These are phyloP conservation scores for Drosophila erecta DNA, from an alignment of 1,140 invertebrate species.

Conservation along the genomic window DNA sequence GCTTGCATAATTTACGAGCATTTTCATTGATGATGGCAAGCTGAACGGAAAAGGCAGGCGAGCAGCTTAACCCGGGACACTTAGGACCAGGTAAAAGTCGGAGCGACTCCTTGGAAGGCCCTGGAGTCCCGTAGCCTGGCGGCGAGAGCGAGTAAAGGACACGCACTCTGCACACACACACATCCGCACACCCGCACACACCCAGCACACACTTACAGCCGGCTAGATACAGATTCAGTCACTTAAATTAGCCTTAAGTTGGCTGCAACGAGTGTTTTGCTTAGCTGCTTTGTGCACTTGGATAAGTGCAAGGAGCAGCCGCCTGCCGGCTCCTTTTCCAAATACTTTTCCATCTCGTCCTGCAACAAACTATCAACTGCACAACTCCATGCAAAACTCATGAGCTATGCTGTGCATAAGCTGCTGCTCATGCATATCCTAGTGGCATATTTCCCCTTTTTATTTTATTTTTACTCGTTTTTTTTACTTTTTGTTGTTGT, in stretches of 20 bases:
- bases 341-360: slow-evolving; percentile 30
- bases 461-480: slow-evolving; percentile 11
- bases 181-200: slow-evolving; percentile 2
- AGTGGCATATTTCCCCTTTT: slow-evolving; percentile 61
- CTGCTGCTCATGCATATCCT: slow-evolving; percentile 74
- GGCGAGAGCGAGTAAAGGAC: slow-evolving; percentile 20
- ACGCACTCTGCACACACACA: slow-evolving; percentile 47
- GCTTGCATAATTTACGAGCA: slow-evolving; percentile 78
- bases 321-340: slow-evolving; percentile 16
- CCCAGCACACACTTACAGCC: slow-evolving; percentile 13
- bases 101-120: not conserved
- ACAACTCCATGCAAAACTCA: slow-evolving; percentile 55
- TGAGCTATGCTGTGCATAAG: slow-evolving; percentile 45
- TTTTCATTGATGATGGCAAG: slow-evolving; percentile 77
- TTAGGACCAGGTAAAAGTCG: slow-evolving; percentile 44
- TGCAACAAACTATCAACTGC: slow-evolving; percentile 53
- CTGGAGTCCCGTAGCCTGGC: not conserved
- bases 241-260: slow-evolving; percentile 79
- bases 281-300: slow-evolving; percentile 73
- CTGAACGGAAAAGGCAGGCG: slow-evolving; percentile 42
- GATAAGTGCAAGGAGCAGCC: slow-evolving; percentile 55
- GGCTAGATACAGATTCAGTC: slow-evolving; percentile 53
- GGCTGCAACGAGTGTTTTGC: slow-evolving; percentile 74
- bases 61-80: slow-evolving; percentile 37
- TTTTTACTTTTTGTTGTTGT: not conserved